Conservation (phyloP, 2,888 invertebrate species). For the Rotaria magnacalcarata region DNA sequence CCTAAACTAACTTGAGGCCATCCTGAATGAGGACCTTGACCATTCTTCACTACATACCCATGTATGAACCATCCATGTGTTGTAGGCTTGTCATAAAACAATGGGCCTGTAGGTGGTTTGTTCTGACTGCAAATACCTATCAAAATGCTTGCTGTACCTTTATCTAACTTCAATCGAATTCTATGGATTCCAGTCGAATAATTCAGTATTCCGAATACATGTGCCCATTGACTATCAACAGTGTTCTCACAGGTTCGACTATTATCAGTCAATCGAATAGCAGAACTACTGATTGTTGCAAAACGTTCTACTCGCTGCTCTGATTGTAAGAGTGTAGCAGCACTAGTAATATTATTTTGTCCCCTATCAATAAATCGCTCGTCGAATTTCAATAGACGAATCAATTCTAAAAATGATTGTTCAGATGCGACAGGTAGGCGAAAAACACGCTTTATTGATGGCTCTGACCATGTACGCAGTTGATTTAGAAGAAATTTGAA, state of each 20-base stretch:
- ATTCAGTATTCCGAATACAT: background rate
- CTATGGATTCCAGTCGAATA: background rate
- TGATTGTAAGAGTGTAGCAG: background rate
- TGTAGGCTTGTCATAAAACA: background rate
- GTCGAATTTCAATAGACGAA: background rate
- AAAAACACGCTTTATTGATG: background rate
- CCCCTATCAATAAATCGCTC: background rate
- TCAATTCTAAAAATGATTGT: background rate
- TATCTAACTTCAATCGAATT: background rate
- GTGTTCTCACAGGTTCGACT: background rate
- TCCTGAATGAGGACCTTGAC: background rate
- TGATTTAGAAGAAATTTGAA: background rate
- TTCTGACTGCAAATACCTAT: background rate
- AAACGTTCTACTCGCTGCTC: background rate
- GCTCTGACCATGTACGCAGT: background rate
- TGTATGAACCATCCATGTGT: background rate
- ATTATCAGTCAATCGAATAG: background rate
- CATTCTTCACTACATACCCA: background rate
- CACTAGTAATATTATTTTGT: background rate
- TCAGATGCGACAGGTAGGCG: background rate
- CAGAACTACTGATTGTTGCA: background rate
- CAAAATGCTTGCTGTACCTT: background rate
- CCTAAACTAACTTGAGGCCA: background rate
- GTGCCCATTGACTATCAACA: background rate
- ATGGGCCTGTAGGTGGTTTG: background rate